Conservation (phyloP, 2,888 invertebrate species). For the Ferrisia virgata region DNA sequence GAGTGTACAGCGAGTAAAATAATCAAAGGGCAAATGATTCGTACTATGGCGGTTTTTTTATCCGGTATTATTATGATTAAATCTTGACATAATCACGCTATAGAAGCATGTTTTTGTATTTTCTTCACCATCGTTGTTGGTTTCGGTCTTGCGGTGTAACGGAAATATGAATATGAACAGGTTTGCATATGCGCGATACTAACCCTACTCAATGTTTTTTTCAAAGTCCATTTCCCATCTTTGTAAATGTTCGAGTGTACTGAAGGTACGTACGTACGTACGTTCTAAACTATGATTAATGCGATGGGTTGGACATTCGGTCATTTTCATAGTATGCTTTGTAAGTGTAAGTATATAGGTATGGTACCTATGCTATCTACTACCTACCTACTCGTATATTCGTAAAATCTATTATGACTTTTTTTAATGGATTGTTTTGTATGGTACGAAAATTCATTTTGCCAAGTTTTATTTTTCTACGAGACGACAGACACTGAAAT, state of each 20-base stretch:
- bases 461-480: neutral
- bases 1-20: neutral
- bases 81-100: neutral
- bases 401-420: neutral
- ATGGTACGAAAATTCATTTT: neutral
- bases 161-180: conserved; percentile 5
- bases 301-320: neutral
- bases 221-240: neutral
- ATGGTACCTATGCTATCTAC: too few species aligned
- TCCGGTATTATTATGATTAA: neutral
- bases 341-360: too few species aligned
- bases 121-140: neutral
- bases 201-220: conserved; percentile 1
- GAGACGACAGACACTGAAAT: too few species aligned
- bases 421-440: neutral
- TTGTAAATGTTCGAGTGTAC: too few species aligned
- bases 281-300: neutral
- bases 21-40: neutral
- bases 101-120: neutral
- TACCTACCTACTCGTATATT: too few species aligned
- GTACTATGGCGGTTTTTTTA: neutral
- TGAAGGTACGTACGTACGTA: too few species aligned
- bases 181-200: neutral
- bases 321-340: neutral
- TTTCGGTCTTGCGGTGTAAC: neutral